Conservation (phyloP, 2,888 invertebrate species). For the Pomacea canaliculata region DNA sequence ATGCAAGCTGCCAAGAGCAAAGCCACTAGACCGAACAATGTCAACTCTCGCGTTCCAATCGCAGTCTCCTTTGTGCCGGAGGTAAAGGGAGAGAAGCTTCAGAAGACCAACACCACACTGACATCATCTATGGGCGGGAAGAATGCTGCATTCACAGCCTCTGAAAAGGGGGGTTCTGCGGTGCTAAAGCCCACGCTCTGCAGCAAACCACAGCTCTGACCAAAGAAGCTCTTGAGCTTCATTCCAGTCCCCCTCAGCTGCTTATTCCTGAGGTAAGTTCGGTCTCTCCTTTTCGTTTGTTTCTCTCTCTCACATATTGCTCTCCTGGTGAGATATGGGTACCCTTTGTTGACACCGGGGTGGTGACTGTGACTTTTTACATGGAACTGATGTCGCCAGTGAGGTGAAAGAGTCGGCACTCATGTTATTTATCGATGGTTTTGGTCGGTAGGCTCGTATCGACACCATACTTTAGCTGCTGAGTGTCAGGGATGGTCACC, state of each 20-base stretch:
- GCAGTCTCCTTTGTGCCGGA: background rate
- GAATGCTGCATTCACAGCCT: background rate
- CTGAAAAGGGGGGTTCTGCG: no score
- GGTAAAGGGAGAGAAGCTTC: background rate
- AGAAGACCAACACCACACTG: background rate
- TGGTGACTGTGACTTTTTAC: no score
- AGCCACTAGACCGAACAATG: background rate
- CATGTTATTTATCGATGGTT: no score
- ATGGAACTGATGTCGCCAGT: no score
- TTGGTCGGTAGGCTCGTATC: no score
- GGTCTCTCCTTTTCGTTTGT: no score
- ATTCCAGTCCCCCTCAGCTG: background rate
- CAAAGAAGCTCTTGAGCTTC: conserved; percentile 7
- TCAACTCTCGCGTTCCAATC: background rate
- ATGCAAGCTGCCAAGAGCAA: background rate
- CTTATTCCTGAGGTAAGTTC: conserved; percentile 1
- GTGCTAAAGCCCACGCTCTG: background rate
- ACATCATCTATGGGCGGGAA: conserved; percentile 6
- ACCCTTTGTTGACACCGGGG: no score
- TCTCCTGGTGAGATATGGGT: no score
- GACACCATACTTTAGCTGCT: no score
- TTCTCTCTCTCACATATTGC: no score
- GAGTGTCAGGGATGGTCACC: no score
- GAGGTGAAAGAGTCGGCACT: no score
- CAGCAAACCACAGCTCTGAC: background rate